These are phyloP conservation scores for Enteromius fasciolatus DNA, from an alignment of 2,797 vertebrate species.

Conservation along the genomic window DNA sequence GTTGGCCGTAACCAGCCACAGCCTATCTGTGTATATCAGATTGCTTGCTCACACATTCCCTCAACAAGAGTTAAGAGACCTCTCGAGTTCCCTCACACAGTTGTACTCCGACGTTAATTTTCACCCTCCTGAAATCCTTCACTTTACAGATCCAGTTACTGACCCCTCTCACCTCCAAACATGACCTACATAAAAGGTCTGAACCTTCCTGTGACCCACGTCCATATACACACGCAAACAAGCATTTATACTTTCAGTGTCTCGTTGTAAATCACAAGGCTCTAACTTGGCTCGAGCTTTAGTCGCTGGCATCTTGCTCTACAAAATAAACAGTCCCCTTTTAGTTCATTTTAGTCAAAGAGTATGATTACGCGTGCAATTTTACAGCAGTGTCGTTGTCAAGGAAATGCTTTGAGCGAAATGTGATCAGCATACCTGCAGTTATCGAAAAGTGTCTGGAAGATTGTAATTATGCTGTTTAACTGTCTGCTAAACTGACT, in stretches of 20 bases:
- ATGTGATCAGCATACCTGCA: background rate
- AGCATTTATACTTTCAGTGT: constrained; percentile 10
- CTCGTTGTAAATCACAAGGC: constrained; percentile 13
- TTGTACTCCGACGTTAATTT: constrained; percentile 76
- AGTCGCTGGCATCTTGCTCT: background rate
- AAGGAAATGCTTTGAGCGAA: constrained; percentile 2
- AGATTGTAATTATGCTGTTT: constrained; percentile 6
- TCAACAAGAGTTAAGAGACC: constrained; percentile 66
- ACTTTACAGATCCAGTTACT: constrained; percentile 69
- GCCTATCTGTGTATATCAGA: background rate
- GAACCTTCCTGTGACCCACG: constrained; percentile 29
- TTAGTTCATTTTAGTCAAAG: background rate
- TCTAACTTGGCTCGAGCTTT: background rate
- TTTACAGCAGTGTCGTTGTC: background rate
- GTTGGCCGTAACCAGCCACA: background rate
- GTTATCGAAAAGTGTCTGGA: constrained; percentile 20
- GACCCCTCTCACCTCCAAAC: constrained; percentile 55
- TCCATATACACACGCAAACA: constrained; percentile 25
- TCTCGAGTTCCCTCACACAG: constrained; percentile 67
- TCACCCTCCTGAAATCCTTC: constrained; percentile 66
- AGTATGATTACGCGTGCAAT: background rate
- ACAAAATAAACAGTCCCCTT: background rate
- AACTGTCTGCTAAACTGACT: constrained; percentile 9
- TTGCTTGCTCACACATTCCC: constrained; percentile 62
- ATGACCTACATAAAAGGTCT: constrained; percentile 60